These are phyloP conservation scores for Pao palembangensis DNA, from an alignment of 2,113 vertebrate genomes.

Conservation along the genomic window DNA sequence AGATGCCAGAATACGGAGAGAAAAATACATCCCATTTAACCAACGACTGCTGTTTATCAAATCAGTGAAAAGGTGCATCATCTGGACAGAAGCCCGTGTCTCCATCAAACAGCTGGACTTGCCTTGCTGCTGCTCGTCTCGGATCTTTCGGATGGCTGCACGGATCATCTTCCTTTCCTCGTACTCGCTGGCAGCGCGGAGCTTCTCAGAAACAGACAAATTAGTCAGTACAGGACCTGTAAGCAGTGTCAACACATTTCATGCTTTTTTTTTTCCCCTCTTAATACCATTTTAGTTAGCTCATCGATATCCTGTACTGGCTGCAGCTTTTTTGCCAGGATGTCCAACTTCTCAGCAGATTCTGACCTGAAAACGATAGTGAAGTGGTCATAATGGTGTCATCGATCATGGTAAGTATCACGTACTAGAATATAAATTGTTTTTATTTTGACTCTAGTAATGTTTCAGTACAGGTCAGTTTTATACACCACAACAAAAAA, in stretches of 20 bases:
- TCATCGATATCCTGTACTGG: conserved; percentile 85
- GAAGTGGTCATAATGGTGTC: background rate
- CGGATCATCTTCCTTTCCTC: conserved; percentile 92
- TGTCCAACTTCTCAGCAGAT: conserved; percentile 73
- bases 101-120: conserved; percentile 11
- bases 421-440: background rate
- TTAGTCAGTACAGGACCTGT: background rate
- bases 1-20: background rate
- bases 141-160: conserved; percentile 84
- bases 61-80: background rate
- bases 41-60: background rate
- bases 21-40: background rate
- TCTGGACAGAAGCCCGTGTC: background rate
- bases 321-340: conserved; percentile 80
- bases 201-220: conserved; percentile 59
- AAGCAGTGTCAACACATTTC: background rate
- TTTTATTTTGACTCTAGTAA: too few relatives aligned
- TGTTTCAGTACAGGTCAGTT: too few relatives aligned
- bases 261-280: background rate
- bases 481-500: too few relatives aligned
- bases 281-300: conserved; percentile 81
- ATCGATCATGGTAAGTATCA: background rate
- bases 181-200: conserved; percentile 81
- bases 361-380: conserved; percentile 70
- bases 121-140: conserved; percentile 86